Base-by-base conservation (phyloP, 2,888 invertebrate genomes). In the Orchestes rusci region DNA sequence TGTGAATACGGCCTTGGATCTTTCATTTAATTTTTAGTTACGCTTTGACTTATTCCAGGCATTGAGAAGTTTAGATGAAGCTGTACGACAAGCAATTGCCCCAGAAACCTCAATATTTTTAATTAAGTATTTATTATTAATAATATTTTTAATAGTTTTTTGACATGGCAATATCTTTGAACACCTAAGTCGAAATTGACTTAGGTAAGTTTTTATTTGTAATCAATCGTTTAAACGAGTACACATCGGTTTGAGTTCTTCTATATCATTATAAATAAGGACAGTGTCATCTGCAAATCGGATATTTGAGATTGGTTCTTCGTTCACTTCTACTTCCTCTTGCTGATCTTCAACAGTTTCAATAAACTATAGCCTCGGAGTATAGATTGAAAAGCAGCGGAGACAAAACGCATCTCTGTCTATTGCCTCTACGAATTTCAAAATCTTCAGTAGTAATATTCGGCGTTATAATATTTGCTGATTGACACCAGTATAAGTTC, bases 391-490 rank as follows among this genome's bases (percentile, higher is more conserved):
- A 23, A 23, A 23, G 23, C 23, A 23, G 10, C 5, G 23, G 10
- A 23, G 36, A 30, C 30, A 30, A 15, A 17, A 41, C 18, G 16
- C 34, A 33, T n/a, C 39, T 32, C 17, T 39, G 39, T 39, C 34
- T 37, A 10, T 28, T 29, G 16, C 37, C 37, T 13, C 28, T 19
- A 3, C 2, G 12, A 30, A 29, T 39, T 2, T 30, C 13, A 18
- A 4, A 13, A 23, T 39, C 39, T 13, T 39, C 30, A 10, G 18
- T 35, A 15, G 15, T 2, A 10, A 20, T 35, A 12, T 12, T 2
- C 10, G 10, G 2, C 2, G 15, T 1, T 30, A 18, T 13, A 2
- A 4, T 16, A 3, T n/a, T 3, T 39, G 30, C 42, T 15, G 27
- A 29, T 16, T 32, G 3, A 5, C 3, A n/a, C 29, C 43, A 37